Base-by-base conservation (phyloP, 1,140 invertebrate genomes). In the Pinna nobilis region DNA sequence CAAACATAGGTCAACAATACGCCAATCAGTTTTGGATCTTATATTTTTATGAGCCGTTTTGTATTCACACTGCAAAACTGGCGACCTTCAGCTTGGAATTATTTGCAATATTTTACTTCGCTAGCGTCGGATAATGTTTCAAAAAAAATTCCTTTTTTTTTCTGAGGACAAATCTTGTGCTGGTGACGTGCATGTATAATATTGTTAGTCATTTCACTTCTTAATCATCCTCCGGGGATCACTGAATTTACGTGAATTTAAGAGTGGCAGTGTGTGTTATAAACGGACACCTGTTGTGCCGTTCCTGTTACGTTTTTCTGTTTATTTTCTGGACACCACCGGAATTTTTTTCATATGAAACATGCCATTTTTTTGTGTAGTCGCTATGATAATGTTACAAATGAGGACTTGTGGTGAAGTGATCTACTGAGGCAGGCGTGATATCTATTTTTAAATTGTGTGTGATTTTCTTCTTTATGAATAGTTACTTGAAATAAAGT, bases 1-100 rank as follows among this genome's bases (percentile, higher is more conserved):
- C 82, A 76, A 57, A 70, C 74, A 47, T 73, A 76, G 64, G 60
- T 23, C 32, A 44, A 60, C 47, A 30, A 49, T 49, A 41, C 55
- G 33, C 47, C 55, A 49, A 23, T 47, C 32, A 71, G 20, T 61
- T 60, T 64, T 71, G 25, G 9, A 37, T 23, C n/a, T 35, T 33
- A 39, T 51, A 44, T 55, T 59, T 49, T 47, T 53, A 47, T 39
- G 47, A 41, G 20, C 30, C 47, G 9, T 71, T 55, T 33, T 69
- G 44, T 32, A 23, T n/a, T 50, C 32, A 44, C 33, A 55, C 50
- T 61, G 57, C 61, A 49, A 61, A 18, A 70, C 41, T 70, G 39
- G 47, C 32, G 28, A 33, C 30, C 47, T 53, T 59, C 35, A 20
- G 59, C 28, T 33, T 69, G 28, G 28, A 49, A 30, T 33, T 33